Evolutionary conservation across 2,797 vertebrate genomes (phyloP).

Genomic region (Darevskia mixta): DNA sequence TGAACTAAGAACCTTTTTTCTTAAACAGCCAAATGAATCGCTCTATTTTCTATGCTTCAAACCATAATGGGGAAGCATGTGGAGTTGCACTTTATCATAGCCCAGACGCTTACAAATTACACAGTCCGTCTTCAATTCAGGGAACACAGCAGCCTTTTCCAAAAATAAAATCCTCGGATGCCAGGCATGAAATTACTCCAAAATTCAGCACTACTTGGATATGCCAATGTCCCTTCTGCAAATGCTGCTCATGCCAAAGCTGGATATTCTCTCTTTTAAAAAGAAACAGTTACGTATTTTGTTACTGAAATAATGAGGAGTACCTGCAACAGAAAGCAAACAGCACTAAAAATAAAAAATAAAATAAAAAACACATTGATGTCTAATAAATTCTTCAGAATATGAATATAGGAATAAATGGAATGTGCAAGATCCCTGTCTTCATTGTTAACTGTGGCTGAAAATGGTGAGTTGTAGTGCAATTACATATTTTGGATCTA

Average conservation of each 20-base stretch:
- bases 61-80: conserved; percentile 9
- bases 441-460: not conserved
- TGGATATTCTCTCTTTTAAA: fast-evolving
- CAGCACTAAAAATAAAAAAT: not conserved
- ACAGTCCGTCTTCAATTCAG: conserved; percentile 3
- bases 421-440: fast-evolving
- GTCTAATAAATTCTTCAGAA: not conserved
- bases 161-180: not conserved
- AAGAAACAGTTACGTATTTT: not conserved
- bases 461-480: not conserved
- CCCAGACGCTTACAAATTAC: conserved; percentile 30
- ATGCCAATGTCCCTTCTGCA: not conserved
- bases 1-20: not conserved
- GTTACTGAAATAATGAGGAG: not conserved
- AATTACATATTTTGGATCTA: not conserved
- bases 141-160: too few relatives aligned
- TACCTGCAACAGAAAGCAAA: not conserved
- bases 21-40: not conserved
- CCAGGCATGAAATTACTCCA: conserved; percentile 20
- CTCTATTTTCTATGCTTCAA: not conserved
- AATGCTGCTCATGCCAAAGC: not conserved
- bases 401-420: fast-evolving
- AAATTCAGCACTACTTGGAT: not conserved
- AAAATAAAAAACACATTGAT: not conserved
- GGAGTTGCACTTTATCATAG: conserved; percentile 15